Percentiles rank a stretch among this genome's conserved stretches.
phyloP scores from a whole-genome alignment of 2,113 vertebrate genomes.

The Aramus guarauna region DNA sequence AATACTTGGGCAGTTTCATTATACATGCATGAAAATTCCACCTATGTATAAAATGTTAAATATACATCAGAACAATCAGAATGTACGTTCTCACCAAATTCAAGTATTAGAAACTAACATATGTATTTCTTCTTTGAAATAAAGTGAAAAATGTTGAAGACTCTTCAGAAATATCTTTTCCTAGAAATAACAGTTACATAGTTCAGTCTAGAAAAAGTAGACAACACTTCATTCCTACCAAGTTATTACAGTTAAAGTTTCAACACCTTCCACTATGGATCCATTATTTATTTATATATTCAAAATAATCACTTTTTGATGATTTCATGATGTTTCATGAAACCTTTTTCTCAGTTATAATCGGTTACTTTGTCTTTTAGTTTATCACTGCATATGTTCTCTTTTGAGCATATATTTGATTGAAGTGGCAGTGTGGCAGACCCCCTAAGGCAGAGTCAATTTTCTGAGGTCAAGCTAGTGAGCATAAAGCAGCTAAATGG shows the following conservation, averaged over 20 bases:
- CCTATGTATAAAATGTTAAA: neutral
- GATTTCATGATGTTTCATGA: neutral
- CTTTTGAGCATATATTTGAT: neutral
- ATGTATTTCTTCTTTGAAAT: neutral
- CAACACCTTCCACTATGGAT: neutral
- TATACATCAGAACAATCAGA: neutral
- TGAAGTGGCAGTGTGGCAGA: neutral
- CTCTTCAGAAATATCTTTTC: neutral
- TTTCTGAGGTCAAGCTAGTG: neutral
- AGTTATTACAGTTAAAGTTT: neutral
- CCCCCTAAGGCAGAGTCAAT: neutral
- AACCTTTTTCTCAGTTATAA: neutral
- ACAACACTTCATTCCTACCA: neutral
- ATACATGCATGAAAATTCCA: neutral
- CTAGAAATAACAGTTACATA: neutral
- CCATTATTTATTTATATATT: neutral
- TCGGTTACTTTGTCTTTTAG: neutral
- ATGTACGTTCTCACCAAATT: neutral
- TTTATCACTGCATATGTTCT: neutral
- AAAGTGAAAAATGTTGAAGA: neutral
- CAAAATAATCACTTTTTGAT: neutral
- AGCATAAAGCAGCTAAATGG: neutral
- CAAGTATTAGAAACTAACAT: neutral
- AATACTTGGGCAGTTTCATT: neutral
- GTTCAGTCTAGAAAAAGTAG: neutral